Conservation (phyloP, 2,797 vertebrate genomes). For the Buphagus erythrorhynchus region DNA sequence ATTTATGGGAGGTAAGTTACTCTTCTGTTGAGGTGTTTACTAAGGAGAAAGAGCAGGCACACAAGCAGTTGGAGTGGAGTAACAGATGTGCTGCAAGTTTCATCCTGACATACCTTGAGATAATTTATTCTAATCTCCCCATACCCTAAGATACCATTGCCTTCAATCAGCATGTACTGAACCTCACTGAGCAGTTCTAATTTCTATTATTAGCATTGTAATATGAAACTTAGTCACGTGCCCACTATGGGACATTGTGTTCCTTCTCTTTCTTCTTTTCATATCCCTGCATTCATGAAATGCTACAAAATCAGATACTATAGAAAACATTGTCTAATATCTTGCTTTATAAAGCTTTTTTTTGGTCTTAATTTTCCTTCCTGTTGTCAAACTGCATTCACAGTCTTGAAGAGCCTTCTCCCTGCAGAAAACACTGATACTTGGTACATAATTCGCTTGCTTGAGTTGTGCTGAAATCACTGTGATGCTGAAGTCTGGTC, state of each 20-base stretch:
- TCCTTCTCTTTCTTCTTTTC: not conserved
- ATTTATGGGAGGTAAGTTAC: not conserved
- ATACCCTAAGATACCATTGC: not conserved
- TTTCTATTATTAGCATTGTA: slow-evolving; percentile 45
- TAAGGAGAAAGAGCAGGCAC: not conserved
- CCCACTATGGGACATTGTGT: not conserved
- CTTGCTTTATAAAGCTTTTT: not conserved
- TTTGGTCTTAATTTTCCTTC: not conserved
- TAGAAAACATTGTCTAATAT: not conserved
- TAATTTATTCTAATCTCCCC: slow-evolving; percentile 7
- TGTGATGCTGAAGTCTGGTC: not conserved
- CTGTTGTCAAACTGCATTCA: not conserved
- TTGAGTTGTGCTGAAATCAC: not conserved
- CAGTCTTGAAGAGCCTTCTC: not conserved
- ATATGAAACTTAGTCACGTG: not conserved
- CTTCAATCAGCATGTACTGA: not conserved
- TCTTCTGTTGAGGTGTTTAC: not conserved
- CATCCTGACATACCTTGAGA: slow-evolving; percentile 6
- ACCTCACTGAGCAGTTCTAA: not conserved
- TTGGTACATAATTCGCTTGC: fast-evolving
- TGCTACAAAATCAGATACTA: not conserved
- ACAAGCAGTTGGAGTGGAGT: not conserved
- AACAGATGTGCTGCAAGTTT: slow-evolving; percentile 7
- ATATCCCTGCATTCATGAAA: not conserved
- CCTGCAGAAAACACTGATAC: not conserved